Conservation (phyloP, 2,113 vertebrate genomes). For the Burhinus bistriatus region DNA sequence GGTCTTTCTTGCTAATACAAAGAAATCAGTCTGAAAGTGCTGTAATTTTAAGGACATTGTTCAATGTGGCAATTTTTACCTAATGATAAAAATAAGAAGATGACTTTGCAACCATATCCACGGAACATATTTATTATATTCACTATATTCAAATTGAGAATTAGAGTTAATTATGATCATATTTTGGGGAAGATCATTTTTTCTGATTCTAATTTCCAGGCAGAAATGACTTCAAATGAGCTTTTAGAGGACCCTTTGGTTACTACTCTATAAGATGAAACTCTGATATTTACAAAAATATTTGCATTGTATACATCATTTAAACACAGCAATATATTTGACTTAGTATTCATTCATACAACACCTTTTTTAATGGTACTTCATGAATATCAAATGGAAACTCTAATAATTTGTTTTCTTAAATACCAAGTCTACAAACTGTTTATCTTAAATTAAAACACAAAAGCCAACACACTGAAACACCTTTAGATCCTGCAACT, state of each 20-base stretch:
- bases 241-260: not conserved
- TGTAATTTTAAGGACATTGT: not conserved
- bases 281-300: not conserved
- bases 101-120: not conserved
- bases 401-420: not conserved
- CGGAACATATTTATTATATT: not conserved
- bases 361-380: accelerated
- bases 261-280: not conserved
- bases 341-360: not conserved
- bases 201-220: not conserved
- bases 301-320: not conserved
- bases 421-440: not conserved
- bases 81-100: not conserved
- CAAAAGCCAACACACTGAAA: not conserved
- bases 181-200: not conserved
- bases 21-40: not conserved
- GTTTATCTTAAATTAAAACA: not conserved
- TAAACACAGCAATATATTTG: not conserved
- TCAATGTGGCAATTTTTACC: not conserved
- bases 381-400: no score
- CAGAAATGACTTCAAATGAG: not conserved
- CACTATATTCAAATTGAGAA: not conserved
- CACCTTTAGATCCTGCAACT: not conserved
- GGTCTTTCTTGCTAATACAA: not conserved
- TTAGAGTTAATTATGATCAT: not conserved